Conservation (phyloP, 2,888 invertebrate species). For the Phalera bucephala region DNA sequence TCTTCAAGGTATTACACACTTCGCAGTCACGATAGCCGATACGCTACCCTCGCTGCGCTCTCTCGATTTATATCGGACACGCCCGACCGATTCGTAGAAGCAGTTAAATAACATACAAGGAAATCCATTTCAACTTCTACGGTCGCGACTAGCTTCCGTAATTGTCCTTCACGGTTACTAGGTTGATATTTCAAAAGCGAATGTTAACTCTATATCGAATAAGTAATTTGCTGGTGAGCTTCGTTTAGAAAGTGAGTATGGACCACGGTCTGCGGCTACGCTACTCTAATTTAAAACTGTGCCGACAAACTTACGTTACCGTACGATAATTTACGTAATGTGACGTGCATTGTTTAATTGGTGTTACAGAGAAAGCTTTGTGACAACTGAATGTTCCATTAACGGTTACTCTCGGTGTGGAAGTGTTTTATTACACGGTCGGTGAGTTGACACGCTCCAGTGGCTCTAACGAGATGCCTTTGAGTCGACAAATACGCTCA, state of each 20-base stretch:
- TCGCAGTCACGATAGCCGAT: constrained; percentile 56
- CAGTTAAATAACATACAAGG: constrained; percentile 15
- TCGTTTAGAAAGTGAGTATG: constrained; percentile 46
- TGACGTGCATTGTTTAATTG: constrained; percentile 44
- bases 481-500: constrained; percentile 49
- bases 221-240: constrained; percentile 34
- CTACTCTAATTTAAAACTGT: constrained; percentile 21
- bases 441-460: constrained; percentile 64
- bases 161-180: constrained; percentile 36
- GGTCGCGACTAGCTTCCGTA: constrained; percentile 30
- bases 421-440: constrained; percentile 78
- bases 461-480: constrained; percentile 68
- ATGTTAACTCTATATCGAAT: constrained; percentile 25
- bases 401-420: constrained; percentile 75
- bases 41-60: constrained; percentile 12
- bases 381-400: constrained; percentile 64
- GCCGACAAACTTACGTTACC: constrained; percentile 21
- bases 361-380: constrained; percentile 64
- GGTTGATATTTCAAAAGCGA: constrained; percentile 50
- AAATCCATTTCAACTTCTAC: constrained; percentile 12
- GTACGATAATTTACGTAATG: constrained; percentile 28
- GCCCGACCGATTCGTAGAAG: constrained; percentile 6
- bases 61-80: constrained; percentile 6
- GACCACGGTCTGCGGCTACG: constrained; percentile 39
- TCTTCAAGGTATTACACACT: constrained; percentile 58